Evolutionary conservation across 2,888 invertebrate species (phyloP), one percentile per base, ranked within the genome.

Genomic region (Drosophila flavopinicola): DNA sequence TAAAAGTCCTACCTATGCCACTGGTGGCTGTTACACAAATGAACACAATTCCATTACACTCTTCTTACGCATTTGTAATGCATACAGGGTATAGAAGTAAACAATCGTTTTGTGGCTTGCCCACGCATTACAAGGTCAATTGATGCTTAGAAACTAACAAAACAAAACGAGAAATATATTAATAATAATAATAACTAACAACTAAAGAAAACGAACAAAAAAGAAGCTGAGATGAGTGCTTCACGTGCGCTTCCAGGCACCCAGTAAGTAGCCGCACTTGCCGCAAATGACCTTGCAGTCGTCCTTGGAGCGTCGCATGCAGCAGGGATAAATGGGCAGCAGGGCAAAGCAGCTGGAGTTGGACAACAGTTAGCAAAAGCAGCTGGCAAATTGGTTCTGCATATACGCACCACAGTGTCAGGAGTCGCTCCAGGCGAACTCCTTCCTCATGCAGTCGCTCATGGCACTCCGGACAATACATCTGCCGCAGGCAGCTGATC

Each of bases 401-500:
- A 24, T 2, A 10, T 3, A 69, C 78, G 76, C 39, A 88, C 88
- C 88, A 88, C 35, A 80, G 61, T 20, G 75, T 73, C 25, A 83
- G 38, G 6, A 88, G 53, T 1, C 78, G 75, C 54, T 87, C 87
- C 51, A 84, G 76, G 11, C 86, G 79, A 15, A 87, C 82, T 10
- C 79, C 78, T 39, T 88, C 69, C 25, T 73, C 69, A 29, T 88
- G 87, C 41, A 88, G 30, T 24, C 88, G 82, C 52, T 88, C 86
- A n/a, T 86, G 66, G 57, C 89, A 88, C 44, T 82, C 65, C 9
- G 88, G 88, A 20, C 88, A 88, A 59, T 88, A 88, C 87, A 88
- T 84, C 57, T 88, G 88, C 0, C 89, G 45, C 44, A 88, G 51
- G 45, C 88, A 88, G 42, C 86, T 88, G 1, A 88, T 87, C 30